phyloP scores from a whole-genome alignment of 2,888 invertebrate species.

The Pelosia muscerda region DNA sequence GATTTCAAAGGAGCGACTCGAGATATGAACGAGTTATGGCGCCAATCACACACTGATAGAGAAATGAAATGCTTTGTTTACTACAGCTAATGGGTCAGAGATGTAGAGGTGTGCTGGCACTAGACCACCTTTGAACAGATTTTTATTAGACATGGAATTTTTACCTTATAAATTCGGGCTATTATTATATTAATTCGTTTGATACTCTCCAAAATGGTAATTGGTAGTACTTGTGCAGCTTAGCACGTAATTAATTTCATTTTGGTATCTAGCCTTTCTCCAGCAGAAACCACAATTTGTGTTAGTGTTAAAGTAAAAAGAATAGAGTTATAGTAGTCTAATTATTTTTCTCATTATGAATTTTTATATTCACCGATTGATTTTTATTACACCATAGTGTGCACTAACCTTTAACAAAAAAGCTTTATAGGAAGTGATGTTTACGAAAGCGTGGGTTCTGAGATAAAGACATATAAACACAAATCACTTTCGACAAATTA shows the following conservation, averaged over 20 bases:
- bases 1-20: constrained; percentile 59
- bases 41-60: constrained; percentile 45
- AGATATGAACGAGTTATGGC: constrained; percentile 58
- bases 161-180: no score
- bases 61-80: constrained; percentile 53
- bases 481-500: constrained; percentile 27
- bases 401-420: constrained; percentile 9
- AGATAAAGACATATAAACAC: constrained; percentile 26
- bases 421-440: constrained; percentile 21
- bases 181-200: no score
- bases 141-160: not conserved
- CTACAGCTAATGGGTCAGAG: constrained; percentile 32
- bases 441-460: constrained; percentile 23
- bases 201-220: no score
- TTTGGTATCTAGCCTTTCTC: no score
- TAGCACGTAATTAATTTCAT: no score
- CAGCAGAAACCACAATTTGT: no score
- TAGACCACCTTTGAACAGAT: not conserved
- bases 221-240: no score
- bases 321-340: no score
- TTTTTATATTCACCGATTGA: no score
- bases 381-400: not conserved
- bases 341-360: no score
- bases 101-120: constrained; percentile 1
- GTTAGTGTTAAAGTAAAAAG: no score